Conservation (phyloP, 2,113 vertebrate genomes). For the Canis aureus region DNA sequence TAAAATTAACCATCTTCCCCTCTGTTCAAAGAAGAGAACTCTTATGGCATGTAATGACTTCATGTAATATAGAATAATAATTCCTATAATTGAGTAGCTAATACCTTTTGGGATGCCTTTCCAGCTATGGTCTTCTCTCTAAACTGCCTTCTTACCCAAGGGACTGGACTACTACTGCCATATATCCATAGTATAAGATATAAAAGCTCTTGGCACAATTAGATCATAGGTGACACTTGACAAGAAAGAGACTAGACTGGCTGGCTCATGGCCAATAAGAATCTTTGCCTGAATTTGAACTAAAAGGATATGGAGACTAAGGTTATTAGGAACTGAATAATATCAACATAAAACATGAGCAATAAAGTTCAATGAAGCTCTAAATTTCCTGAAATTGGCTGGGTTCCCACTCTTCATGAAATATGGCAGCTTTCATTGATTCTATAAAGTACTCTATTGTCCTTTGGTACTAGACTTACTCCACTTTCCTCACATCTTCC, state of each 20-base stretch:
- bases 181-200: background rate
- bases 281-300: background rate
- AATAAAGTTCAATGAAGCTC: background rate
- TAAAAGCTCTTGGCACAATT: background rate
- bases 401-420: background rate
- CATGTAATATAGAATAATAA: background rate
- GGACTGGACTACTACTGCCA: background rate
- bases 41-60: background rate
- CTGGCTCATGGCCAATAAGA: background rate
- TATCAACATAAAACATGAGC: background rate
- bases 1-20: background rate
- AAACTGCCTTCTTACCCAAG: background rate
- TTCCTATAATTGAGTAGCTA: background rate
- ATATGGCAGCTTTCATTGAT: background rate
- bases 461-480: background rate
- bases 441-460: background rate
- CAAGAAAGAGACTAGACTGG: background rate
- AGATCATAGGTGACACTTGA: background rate
- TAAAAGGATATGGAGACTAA: background rate
- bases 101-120: background rate
- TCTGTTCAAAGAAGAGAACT: background rate
- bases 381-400: background rate
- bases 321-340: background rate
- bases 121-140: background rate
- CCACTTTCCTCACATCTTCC: background rate